Evolutionary conservation across 2,888 invertebrate species (phyloP).

Genomic region (Eupithecia pulchellata): DNA sequence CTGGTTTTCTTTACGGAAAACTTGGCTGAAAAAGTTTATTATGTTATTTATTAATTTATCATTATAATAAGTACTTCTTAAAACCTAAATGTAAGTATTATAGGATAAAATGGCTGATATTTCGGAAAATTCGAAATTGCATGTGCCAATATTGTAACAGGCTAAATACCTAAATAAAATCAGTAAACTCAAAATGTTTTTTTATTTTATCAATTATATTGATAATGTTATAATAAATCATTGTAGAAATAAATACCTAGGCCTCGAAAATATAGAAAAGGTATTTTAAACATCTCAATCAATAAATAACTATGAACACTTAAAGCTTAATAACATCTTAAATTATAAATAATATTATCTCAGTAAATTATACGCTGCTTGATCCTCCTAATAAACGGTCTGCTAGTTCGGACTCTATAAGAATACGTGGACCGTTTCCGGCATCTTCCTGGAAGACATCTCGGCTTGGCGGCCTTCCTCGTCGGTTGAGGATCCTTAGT

Average conservation of each 20-base stretch:
- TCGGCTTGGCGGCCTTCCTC: slow-evolving; percentile 49
- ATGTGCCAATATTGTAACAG: not conserved
- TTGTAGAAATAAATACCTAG: not conserved
- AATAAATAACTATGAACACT: slow-evolving; percentile 12
- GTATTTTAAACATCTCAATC: not conserved
- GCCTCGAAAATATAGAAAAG: not conserved
- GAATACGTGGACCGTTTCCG: slow-evolving; percentile 57
- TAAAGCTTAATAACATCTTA: not conserved
- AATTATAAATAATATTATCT: not conserved
- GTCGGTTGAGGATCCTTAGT: slow-evolving; percentile 29
- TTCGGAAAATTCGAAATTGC: not conserved
- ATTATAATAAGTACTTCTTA: not conserved
- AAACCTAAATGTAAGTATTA: not conserved
- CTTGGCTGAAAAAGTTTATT: slow-evolving; percentile 51
- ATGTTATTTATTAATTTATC: slow-evolving; percentile 7
- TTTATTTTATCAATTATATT: not conserved
- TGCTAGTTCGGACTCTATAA: slow-evolving; percentile 53
- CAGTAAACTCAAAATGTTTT: not conserved
- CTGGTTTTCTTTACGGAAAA: slow-evolving; percentile 62
- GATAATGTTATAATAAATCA: not conserved
- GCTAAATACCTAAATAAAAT: not conserved
- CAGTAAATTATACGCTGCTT: slow-evolving; percentile 37
- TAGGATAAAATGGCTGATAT: not conserved
- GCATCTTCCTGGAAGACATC: slow-evolving; percentile 65
- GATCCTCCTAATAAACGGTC: slow-evolving; percentile 67